Evolutionary conservation across 2,888 invertebrate genomes (phyloP).

Genomic region (Notodonta ziczac): DNA sequence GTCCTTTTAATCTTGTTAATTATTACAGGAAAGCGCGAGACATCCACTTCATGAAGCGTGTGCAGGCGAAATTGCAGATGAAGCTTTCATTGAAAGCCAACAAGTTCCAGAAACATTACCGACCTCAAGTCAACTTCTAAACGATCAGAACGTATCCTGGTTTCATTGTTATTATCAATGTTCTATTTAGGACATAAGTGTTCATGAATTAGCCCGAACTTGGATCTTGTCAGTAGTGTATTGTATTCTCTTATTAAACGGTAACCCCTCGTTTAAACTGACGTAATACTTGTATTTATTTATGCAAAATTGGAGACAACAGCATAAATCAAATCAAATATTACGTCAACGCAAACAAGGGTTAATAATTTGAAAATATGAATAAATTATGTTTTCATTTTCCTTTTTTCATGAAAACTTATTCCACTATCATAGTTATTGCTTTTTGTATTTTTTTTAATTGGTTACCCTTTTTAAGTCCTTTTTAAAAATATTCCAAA

Average conservation of each 20-base stretch:
- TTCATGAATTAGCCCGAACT: neutral
- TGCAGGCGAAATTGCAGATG: conserved; percentile 90
- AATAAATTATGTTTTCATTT: too few relatives aligned
- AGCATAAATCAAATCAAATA: too few relatives aligned
- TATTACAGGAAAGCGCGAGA: conserved; percentile 90
- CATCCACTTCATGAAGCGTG: conserved; percentile 92
- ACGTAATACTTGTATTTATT: too few relatives aligned
- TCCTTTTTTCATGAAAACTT: too few relatives aligned
- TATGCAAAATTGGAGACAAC: too few relatives aligned
- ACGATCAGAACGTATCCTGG: conserved; percentile 12
- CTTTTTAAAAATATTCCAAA: too few relatives aligned
- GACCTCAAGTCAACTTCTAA: conserved; percentile 92
- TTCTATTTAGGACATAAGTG: conserved; percentile 12
- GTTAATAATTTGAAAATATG: too few relatives aligned
- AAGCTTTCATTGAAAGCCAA: conserved; percentile 92
- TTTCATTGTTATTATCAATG: conserved; percentile 14
- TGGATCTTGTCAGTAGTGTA: neutral
- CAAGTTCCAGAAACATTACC: conserved; percentile 92
- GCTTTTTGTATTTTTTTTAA: too few relatives aligned
- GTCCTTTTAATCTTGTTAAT: neutral
- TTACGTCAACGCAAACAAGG: too few relatives aligned
- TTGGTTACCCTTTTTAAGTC: neutral
- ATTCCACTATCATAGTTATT: too few relatives aligned
- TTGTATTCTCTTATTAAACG: neutral
- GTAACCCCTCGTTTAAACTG: too few relatives aligned